Conservation (phyloP, 1,140 invertebrate genomes). For the Lucilia cuprina region DNA sequence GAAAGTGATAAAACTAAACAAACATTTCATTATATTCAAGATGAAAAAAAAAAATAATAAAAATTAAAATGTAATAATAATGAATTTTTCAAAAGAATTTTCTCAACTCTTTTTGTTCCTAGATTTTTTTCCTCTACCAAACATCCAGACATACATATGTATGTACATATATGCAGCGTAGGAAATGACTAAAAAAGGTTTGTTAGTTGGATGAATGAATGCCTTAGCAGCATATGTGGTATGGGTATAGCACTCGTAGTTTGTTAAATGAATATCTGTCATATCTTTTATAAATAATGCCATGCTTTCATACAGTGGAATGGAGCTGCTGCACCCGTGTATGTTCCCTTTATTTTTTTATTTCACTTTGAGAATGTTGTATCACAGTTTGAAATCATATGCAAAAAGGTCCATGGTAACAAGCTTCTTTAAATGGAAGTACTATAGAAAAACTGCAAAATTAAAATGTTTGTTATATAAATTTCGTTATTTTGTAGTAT, state of each 20-base stretch:
- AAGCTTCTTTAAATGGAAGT: slow-evolving; percentile 8
- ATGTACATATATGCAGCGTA: neutral
- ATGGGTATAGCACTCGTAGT: neutral
- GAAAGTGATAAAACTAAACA: slow-evolving; percentile 32
- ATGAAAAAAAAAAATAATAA: neutral
- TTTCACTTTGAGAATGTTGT: neutral
- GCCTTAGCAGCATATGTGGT: neutral
- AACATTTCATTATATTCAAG: slow-evolving; percentile 28
- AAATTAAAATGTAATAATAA: neutral
- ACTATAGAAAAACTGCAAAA: neutral
- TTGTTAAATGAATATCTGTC: slow-evolving; percentile 32
- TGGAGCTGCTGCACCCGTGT: slow-evolving; percentile 12
- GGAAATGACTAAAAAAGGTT: neutral
- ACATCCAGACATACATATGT: neutral
- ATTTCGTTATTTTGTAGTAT: neutral
- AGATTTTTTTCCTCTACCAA: neutral
- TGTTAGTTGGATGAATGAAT: neutral
- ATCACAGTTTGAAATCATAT: neutral
- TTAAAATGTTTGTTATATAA: neutral
- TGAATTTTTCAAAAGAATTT: neutral
- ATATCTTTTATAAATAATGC: slow-evolving; percentile 30
- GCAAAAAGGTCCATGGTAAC: slow-evolving; percentile 6
- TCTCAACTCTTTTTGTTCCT: neutral
- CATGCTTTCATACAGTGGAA: neutral
- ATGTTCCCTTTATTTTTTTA: neutral